Conservation (phyloP, 2,113 vertebrate species). For the Triplophysa rosa region DNA sequence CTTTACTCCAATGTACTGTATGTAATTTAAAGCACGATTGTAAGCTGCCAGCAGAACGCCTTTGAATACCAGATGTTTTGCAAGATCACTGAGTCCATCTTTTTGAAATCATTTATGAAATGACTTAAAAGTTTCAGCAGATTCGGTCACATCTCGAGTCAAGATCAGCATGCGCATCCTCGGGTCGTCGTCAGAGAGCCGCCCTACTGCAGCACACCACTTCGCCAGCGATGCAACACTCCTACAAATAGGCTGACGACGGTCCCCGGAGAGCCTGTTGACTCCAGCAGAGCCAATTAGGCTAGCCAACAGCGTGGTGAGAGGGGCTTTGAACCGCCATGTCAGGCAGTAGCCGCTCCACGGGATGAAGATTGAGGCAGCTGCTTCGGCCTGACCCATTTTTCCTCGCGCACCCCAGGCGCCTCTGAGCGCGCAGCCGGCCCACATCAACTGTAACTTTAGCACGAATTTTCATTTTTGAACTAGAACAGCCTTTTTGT, state of each 20-base stretch:
- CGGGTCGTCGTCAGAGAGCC: not conserved
- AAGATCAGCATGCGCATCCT: not conserved
- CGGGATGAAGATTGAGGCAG: not conserved
- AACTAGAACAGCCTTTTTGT: no score
- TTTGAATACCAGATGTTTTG: constrained; percentile 14
- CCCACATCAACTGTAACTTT: not conserved
- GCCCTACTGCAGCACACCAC: not conserved
- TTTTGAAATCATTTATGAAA: not conserved
- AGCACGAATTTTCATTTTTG: no score
- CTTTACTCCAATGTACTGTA: not conserved
- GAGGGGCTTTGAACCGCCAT: constrained; percentile 74
- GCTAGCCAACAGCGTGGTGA: constrained; percentile 74
- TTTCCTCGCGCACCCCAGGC: constrained; percentile 20
- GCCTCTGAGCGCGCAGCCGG: not conserved
- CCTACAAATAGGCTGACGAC: constrained; percentile 72
- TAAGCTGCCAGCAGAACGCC: not conserved
- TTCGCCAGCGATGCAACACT: constrained; percentile 63
- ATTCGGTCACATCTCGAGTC: not conserved
- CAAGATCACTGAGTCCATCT: no score
- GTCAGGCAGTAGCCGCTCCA: constrained; percentile 66
- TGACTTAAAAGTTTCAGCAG: not conserved
- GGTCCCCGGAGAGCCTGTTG: constrained; percentile 69
- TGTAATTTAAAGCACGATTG: not conserved
- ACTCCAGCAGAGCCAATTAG: constrained; percentile 77
- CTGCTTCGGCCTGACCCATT: constrained; percentile 26